These are phyloP conservation scores for Odontocolon sp. DNA, from an alignment of 2,888 invertebrate species.

Conservation along the genomic window DNA sequence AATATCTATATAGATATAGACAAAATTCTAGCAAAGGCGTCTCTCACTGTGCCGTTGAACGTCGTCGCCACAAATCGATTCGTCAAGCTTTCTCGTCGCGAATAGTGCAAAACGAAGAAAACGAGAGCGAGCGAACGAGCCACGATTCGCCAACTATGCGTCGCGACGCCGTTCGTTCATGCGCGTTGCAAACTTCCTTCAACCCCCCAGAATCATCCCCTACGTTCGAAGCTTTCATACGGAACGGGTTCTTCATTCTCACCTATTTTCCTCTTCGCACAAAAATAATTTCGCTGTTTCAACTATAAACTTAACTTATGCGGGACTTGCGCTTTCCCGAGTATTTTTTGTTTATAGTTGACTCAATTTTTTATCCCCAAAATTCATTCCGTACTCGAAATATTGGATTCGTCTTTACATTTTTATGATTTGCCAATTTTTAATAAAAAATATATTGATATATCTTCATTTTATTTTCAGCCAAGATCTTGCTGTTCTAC, in stretches of 20 bases:
- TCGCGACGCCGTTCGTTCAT: conserved; percentile 34
- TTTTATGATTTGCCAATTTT: no score
- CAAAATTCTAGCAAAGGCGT: no score
- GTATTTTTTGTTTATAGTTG: no score
- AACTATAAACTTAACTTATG: no score
- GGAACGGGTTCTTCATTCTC: neutral
- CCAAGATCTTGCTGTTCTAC: conserved; percentile 97
- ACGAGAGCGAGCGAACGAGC: conserved; percentile 8
- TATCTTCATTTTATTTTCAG: conserved; percentile 82
- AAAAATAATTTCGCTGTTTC: no score
- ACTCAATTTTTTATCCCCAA: no score
- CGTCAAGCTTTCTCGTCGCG: conserved; percentile 36
- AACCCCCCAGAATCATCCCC: conserved; percentile 25
- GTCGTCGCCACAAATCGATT: conserved; percentile 51
- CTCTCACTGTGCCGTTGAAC: conserved; percentile 8
- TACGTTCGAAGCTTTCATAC: neutral
- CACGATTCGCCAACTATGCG: conserved; percentile 32
- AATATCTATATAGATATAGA: neutral
- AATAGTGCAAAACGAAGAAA: conserved; percentile 14
- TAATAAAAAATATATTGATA: neutral
- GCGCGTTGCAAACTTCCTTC: conserved; percentile 37
- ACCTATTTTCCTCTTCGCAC: neutral
- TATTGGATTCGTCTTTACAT: no score
- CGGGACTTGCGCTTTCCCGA: no score
- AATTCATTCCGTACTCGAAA: no score